phyloP scores from a whole-genome alignment of 2,113 vertebrate genomes.

The Neotoma lepida region DNA sequence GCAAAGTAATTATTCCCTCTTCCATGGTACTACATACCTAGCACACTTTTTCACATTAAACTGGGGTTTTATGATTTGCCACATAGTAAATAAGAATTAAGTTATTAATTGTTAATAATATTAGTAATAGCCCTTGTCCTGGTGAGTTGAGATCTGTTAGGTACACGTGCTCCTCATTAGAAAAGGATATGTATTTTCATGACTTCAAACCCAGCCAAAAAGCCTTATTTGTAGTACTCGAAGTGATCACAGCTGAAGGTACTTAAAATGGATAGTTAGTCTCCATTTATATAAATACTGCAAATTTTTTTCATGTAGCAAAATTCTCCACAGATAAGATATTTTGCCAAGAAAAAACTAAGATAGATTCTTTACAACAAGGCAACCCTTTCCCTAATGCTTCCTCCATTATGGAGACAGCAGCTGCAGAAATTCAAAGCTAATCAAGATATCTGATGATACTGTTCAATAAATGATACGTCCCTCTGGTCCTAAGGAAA shows the following conservation, averaged over 20 bases:
- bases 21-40: not conserved
- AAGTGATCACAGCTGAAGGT: conserved; percentile 49
- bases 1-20: not conserved
- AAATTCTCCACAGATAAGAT: not conserved
- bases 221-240: not conserved
- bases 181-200: not conserved
- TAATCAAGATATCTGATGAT: not conserved
- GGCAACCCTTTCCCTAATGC: not conserved
- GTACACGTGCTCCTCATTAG: not conserved
- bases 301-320: conserved; percentile 3
- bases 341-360: not conserved
- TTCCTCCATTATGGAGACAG: conserved; percentile 35
- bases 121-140: not conserved
- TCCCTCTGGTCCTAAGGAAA: not conserved
- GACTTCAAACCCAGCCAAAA: not conserved
- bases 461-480: not conserved
- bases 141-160: not conserved
- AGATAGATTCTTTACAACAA: not conserved
- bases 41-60: not conserved
- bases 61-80: not conserved
- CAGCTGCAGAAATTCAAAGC: not conserved
- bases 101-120: not conserved
- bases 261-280: not conserved
- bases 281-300: not conserved
- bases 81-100: not conserved